Percentiles rank a stretch among this genome's conserved stretches.
phyloP scores from a whole-genome alignment of 2,797 vertebrate genomes.

The Zenarchopterus dispar region DNA sequence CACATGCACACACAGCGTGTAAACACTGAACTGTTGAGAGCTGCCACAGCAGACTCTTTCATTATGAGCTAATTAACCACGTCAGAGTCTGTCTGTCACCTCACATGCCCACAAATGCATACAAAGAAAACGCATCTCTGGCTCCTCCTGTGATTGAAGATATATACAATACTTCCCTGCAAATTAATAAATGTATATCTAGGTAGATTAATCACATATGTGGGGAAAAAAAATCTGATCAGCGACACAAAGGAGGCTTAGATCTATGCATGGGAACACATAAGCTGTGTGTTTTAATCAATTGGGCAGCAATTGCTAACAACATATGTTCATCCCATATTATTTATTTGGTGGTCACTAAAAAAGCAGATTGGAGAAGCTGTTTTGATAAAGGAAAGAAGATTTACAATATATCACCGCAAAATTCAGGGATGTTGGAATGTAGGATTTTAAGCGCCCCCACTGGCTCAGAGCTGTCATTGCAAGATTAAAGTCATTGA shows the following conservation, averaged over 20 bases:
- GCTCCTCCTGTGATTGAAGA: conserved; percentile 47
- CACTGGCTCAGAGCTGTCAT: too few species aligned
- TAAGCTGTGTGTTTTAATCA: too few species aligned
- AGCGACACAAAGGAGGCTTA: conserved; percentile 7
- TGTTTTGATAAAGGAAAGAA: too few species aligned
- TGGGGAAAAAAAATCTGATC: conserved; percentile 36
- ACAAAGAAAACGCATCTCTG: conserved; percentile 12
- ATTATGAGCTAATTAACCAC: conserved; percentile 35
- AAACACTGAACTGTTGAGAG: conserved; percentile 28
- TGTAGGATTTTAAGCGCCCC: too few species aligned
- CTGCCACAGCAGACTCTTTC: conserved; percentile 37
- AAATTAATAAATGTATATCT: conserved; percentile 62
- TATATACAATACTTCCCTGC: conserved; percentile 61
- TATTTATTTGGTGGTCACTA: too few species aligned
- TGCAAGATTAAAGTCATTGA: too few species aligned
- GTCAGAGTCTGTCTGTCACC: conserved; percentile 23
- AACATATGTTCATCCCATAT: too few species aligned
- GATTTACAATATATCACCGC: too few species aligned
- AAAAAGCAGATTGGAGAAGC: too few species aligned
- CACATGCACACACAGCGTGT: conserved; percentile 20
- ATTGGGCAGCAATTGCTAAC: too few species aligned
- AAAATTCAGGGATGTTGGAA: too few species aligned
- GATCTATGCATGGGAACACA: conserved; percentile 8
- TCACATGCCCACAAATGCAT: not conserved
- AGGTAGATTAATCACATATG: conserved; percentile 60